Conservation (phyloP, 2,113 vertebrate species). For the Antechinus stuartii region DNA sequence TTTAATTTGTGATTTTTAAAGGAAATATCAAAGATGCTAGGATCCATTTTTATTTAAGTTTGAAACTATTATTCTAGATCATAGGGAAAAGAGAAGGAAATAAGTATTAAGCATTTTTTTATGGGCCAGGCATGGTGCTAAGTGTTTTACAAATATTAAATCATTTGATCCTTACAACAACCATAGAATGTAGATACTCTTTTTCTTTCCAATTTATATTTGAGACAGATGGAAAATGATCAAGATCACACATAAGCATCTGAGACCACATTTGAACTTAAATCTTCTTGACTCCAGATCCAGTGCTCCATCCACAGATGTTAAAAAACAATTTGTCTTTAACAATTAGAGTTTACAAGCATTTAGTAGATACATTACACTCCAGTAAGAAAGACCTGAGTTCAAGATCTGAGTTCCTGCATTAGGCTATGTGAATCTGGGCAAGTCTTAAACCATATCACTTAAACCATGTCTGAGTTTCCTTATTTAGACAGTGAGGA, state of each 20-base stretch:
- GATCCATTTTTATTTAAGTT: neutral
- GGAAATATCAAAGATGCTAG: neutral
- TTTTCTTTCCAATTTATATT: neutral
- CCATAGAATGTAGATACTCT: neutral
- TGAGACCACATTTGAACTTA: neutral
- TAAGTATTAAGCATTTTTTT: neutral
- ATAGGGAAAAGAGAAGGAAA: neutral
- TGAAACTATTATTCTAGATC: neutral
- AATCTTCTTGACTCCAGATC: neutral
- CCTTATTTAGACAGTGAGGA: neutral
- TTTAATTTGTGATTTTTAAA: neutral
- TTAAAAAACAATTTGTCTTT: conserved; percentile 40
- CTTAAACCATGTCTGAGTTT: neutral
- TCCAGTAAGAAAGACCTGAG: neutral
- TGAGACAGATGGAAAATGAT: neutral
- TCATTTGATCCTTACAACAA: neutral
- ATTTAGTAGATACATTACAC: neutral
- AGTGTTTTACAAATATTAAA: neutral
- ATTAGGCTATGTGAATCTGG: neutral
- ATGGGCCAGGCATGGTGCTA: neutral
- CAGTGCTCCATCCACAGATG: neutral
- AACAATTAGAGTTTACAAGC: neutral
- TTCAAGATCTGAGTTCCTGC: neutral
- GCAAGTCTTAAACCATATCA: neutral
- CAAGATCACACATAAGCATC: neutral